Conservation (phyloP, 2,113 vertebrate species). For the Centropus unirufus region DNA sequence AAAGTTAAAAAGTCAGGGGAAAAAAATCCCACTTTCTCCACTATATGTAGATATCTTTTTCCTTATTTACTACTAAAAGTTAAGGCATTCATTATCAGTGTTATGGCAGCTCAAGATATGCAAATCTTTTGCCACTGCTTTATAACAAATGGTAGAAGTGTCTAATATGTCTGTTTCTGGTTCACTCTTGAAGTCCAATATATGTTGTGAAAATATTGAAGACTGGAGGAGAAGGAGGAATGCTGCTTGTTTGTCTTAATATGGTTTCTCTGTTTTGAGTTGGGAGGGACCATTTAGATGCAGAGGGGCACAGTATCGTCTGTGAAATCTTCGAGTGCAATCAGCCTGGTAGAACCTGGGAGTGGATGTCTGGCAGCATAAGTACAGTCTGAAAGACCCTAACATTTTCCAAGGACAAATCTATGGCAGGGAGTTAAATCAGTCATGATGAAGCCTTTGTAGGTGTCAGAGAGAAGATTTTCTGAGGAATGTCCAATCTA, state of each 20-base stretch:
- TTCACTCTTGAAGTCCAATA: neutral
- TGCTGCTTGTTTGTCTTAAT: neutral
- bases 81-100: neutral
- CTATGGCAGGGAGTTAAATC: neutral
- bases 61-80: neutral
- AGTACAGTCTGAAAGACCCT: neutral
- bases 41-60: neutral
- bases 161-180: neutral
- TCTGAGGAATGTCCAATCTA: neutral
- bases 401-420: neutral
- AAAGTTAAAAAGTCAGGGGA: neutral
- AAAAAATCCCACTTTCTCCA: neutral
- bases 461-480: neutral
- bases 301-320: neutral
- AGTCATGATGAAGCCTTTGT: neutral
- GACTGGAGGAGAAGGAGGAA: neutral
- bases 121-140: neutral
- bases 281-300: neutral
- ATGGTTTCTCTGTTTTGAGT: neutral
- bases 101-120: neutral
- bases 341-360: neutral
- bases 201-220: neutral
- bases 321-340: neutral
- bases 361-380: neutral
- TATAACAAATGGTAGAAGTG: conserved; percentile 26